A percentile compares a stretch with the other conserved stretches of the same genome.
Evolutionary conservation across 2,797 vertebrate species (phyloP).

Genomic region (Sylvia borin): DNA sequence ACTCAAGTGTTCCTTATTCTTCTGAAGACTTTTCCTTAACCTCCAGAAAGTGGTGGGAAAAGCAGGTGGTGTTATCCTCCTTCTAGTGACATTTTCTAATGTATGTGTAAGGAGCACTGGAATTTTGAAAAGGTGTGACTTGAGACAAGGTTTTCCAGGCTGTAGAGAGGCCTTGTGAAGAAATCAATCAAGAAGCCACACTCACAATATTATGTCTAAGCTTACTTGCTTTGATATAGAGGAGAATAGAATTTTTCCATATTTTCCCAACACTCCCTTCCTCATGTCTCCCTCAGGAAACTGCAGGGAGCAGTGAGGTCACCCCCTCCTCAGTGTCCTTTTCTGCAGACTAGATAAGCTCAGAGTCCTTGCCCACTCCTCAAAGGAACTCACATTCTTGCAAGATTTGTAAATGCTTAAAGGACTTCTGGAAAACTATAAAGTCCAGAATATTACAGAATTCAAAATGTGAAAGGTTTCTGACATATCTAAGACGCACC

Average conservation of each 20-base stretch:
- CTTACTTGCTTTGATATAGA: background rate
- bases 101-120: background rate
- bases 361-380: background rate
- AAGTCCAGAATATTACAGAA: background rate
- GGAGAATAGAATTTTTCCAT: background rate
- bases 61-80: background rate
- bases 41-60: background rate
- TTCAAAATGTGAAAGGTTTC: background rate
- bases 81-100: background rate
- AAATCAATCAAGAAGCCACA: background rate
- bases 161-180: background rate
- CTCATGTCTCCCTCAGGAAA: background rate
- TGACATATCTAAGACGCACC: background rate
- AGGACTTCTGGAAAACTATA: background rate
- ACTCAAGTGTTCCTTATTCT: background rate
- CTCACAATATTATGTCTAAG: background rate
- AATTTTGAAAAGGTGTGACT: background rate
- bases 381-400: background rate
- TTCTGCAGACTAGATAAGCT: background rate
- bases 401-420: background rate
- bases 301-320: background rate
- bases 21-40: background rate
- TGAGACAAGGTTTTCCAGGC: background rate
- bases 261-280: background rate
- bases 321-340: background rate